Percentiles rank a stretch among this genome's conserved stretches.
Evolutionary conservation across 2,888 invertebrate genomes (phyloP).

Genomic region (Catotricha subobsoleta): DNA sequence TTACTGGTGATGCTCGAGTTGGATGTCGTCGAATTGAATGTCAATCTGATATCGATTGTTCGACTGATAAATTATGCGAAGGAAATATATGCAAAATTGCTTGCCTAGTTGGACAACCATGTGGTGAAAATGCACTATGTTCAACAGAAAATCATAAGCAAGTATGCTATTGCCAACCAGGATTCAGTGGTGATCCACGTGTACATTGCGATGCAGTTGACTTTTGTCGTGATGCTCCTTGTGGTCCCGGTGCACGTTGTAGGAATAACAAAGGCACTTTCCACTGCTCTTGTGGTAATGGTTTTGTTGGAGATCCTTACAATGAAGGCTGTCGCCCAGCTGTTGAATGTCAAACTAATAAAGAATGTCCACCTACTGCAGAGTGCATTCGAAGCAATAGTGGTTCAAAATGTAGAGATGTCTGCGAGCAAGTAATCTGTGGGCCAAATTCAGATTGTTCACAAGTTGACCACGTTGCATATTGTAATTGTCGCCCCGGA

Average conservation of each 20-base stretch:
- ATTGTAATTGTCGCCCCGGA: constrained; percentile 61
- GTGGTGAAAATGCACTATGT: constrained; percentile 70
- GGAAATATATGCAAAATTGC: constrained; percentile 70
- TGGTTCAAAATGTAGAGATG: constrained; percentile 63
- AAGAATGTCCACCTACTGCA: constrained; percentile 65
- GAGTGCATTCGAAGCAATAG: constrained; percentile 55
- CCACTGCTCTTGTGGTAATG: constrained; percentile 59
- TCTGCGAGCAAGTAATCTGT: constrained; percentile 59
- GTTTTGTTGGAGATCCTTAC: constrained; percentile 70
- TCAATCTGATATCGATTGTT: constrained; percentile 47
- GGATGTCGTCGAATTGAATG: constrained; percentile 73
- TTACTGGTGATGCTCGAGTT: constrained; percentile 60
- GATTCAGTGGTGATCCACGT: constrained; percentile 63
- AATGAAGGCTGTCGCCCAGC: constrained; percentile 64
- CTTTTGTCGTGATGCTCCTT: constrained; percentile 60
- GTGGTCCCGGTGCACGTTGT: constrained; percentile 64
- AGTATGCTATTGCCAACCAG: constrained; percentile 71
- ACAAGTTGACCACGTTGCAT: constrained; percentile 53
- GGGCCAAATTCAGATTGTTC: constrained; percentile 71
- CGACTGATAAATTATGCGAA: constrained; percentile 68
- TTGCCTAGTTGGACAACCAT: constrained; percentile 64
- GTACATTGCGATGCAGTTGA: constrained; percentile 55
- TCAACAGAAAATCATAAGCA: constrained; percentile 66
- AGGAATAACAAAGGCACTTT: constrained; percentile 62
- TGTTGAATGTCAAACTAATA: constrained; percentile 60